Conservation (phyloP, 2,888 invertebrate genomes). For the Agriopis marginaria region DNA sequence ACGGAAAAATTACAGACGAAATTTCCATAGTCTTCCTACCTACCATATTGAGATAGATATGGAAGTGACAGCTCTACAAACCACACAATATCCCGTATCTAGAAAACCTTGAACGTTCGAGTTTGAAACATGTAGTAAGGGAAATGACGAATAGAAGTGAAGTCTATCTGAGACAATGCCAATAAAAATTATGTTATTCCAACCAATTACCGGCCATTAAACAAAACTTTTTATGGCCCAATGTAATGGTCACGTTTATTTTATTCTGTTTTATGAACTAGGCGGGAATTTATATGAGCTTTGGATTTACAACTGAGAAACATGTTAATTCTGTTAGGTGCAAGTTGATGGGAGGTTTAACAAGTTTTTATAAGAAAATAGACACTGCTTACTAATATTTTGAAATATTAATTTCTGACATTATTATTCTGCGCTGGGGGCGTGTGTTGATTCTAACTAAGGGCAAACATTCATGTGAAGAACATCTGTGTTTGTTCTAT, state of each 20-base stretch:
- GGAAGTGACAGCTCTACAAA: too few species aligned
- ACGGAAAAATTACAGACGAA: too few species aligned
- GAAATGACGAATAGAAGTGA: slow-evolving; percentile 49
- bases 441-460: too few species aligned
- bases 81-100: too few species aligned
- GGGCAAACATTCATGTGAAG: too few species aligned
- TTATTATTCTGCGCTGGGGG: too few species aligned
- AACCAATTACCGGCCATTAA: slow-evolving; percentile 79
- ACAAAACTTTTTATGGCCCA: slow-evolving; percentile 75
- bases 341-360: slow-evolving; percentile 12
- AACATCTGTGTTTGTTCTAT: too few species aligned
- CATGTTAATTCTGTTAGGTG: slow-evolving; percentile 32
- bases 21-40: too few species aligned
- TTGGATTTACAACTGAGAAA: slow-evolving; percentile 38
- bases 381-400: not conserved
- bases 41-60: too few species aligned
- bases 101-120: slow-evolving; percentile 37
- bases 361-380: slow-evolving; percentile 1
- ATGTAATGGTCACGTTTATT: slow-evolving; percentile 61
- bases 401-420: not conserved
- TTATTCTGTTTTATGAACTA: slow-evolving; percentile 57
- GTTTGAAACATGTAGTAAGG: slow-evolving; percentile 49
- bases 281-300: slow-evolving; percentile 43
- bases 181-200: slow-evolving; percentile 80
- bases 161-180: slow-evolving; percentile 72